A percentile compares a stretch with the other conserved stretches of the same genome.
These are phyloP conservation scores for Drosophila funebris DNA, from an alignment of 1,140 invertebrate species.

Conservation along the genomic window DNA sequence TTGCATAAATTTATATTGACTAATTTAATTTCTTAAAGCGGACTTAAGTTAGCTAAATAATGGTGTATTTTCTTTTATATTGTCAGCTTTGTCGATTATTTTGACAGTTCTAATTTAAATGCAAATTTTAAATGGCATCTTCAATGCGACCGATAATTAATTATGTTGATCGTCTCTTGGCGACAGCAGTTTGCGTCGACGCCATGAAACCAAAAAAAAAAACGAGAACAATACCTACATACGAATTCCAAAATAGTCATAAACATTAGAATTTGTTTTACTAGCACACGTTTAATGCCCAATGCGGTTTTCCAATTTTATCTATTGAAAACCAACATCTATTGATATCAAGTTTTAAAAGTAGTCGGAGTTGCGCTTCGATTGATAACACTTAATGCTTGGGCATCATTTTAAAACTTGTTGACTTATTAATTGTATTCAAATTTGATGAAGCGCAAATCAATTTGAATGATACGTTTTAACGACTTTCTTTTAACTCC, in stretches of 20 bases:
- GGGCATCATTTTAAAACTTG: slow-evolving; percentile 66
- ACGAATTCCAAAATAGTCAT: slow-evolving; percentile 61
- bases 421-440: slow-evolving; percentile 42
- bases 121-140: slow-evolving; percentile 70
- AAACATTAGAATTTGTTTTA: slow-evolving; percentile 41
- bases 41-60: slow-evolving; percentile 13
- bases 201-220: slow-evolving; percentile 26
- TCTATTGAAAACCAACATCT: slow-evolving; percentile 36
- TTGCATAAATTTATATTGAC: background rate
- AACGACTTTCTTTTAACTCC: slow-evolving; percentile 61
- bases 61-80: slow-evolving; percentile 21
- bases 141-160: slow-evolving; percentile 71
- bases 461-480: slow-evolving; percentile 59
- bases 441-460: slow-evolving; percentile 29
- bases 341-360: slow-evolving; percentile 62
- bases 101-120: slow-evolving; percentile 77
- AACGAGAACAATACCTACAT: slow-evolving; percentile 34
- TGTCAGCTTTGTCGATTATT: slow-evolving; percentile 33
- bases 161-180: slow-evolving; percentile 47
- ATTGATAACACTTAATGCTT: slow-evolving; percentile 46
- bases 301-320: slow-evolving; percentile 61
- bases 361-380: slow-evolving; percentile 43
- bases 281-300: slow-evolving; percentile 29
- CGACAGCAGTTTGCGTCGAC: slow-evolving; percentile 54
- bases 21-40: slow-evolving; percentile 24